phyloP scores from a whole-genome alignment of 2,888 invertebrate genomes.

The Epicampocera succincta region DNA sequence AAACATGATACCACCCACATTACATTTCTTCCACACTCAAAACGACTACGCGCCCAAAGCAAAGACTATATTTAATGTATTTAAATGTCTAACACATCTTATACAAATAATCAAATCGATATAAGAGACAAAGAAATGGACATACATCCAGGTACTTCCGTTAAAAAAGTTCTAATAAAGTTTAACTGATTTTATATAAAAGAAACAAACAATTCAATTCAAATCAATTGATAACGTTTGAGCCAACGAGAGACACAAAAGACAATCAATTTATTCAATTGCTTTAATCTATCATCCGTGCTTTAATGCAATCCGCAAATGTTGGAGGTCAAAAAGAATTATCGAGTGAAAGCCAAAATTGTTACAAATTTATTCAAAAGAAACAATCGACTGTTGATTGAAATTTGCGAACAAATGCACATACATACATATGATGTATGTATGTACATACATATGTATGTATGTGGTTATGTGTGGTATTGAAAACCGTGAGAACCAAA shows the following conservation, averaged over 20 bases:
- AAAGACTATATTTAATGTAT: no score
- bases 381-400: neutral
- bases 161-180: conserved; percentile 25
- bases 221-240: neutral
- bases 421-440: no score
- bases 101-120: conserved; percentile 11
- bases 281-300: neutral
- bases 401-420: no score
- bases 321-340: conserved; percentile 20
- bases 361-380: neutral
- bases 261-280: conserved; percentile 22
- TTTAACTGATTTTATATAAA: conserved; percentile 10
- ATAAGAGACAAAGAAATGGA: conserved; percentile 38
- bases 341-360: neutral
- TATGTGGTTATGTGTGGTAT: no score
- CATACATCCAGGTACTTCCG: conserved; percentile 42
- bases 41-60: no score
- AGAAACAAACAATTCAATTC: neutral
- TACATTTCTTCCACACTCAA: no score
- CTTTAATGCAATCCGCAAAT: conserved; percentile 1
- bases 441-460: no score
- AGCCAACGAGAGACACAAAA: neutral
- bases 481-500: no score
- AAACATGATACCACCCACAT: no score
- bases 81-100: conserved; percentile 2